Base-by-base conservation (phyloP, 1,140 invertebrate species). In the Papilio helenus region DNA sequence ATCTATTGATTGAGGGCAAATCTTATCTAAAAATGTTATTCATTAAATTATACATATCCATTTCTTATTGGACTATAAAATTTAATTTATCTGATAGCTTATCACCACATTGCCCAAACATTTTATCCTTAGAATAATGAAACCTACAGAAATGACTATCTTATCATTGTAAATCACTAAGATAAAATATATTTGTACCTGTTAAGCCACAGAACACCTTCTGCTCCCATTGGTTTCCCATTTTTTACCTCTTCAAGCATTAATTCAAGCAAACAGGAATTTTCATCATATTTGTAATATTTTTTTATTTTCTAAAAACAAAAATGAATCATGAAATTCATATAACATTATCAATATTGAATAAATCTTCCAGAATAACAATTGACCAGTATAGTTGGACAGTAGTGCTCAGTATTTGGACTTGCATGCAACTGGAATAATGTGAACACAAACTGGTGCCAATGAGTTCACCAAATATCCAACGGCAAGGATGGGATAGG, bases 171-270 rank as follows among this genome's bases (percentile, higher is more conserved):
- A 61, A n/a, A 51, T 44, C 16, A 55, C n/a, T 44, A 55, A 79
- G 39, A 73, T 18, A 79, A 34, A 44, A 65, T 26, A 58, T 55
- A 34, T 76, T 51, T 44, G 82, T 91, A 97, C 96, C 96, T 96
- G 89, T 95, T 96, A n/a, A 97, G 91, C 97, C 97, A 97, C 55
- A 97, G 83, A 65, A 97, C 90, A 84, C 96, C 95, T 88, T 97
- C 96, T 46, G 94, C 95, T 29, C 95, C 96, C 80, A 95, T 85
- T 51, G 87, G 86, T 79, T 95, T 93, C 29, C 95, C 94, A 72
- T 89, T 88, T 51, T 88, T 83, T 86, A 95, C 91, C 89, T 97
- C 96, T 46, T 92, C 89, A 65, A 96, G 85, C 83, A 97, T 95
- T 92, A 97, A 95, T 87, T 97, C 96, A 83, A 97, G 95, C 61